Evolutionary conservation across 2,797 vertebrate genomes (phyloP), one percentile per base, ranked within the genome.

Genomic region (Urosaurus nigricauda): DNA sequence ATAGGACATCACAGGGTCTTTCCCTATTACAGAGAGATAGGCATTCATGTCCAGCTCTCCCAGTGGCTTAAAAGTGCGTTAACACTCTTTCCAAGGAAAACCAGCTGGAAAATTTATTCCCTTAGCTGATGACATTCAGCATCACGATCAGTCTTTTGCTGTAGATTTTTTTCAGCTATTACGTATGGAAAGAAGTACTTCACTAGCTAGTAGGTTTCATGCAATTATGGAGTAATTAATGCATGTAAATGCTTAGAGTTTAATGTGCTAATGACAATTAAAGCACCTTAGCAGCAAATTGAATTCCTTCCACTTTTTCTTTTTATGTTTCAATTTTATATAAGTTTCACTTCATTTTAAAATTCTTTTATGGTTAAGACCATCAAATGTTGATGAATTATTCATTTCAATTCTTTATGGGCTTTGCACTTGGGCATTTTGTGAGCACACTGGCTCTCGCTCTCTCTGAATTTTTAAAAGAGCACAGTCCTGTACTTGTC

Each of bases 311-410:
- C 29, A 24, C 24, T 56, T 70, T 51, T 12, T 19, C 37, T 73
- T 37, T 85, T 29, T 17, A 29, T 53, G n/a, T 58, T 37, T 56
- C 32, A 56, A 32, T 53, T 56, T 79, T 79, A 79, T 43, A 17
- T 7, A 51, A 26, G 51, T 37, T 37, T 11, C 58, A 58, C 40
- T 58, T 73, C 24, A 17, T 37, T 75, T 85, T 75, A 56, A 37
- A 74, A 14, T 11, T 74, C 19, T 58, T 58, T 73, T 56, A 60
- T 21, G 56, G 63, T 79, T 86, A 78, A 86, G 56, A 40, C 40
- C 29, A 77, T 77, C 21, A 47, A 86, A 51, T 2, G 16, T 21
- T 78, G 74, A 86, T 86, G 58, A 86, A 68, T 78, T 86, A 79
- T 68, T 77, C 85, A 79, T 51, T 29, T 51, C 29, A 51, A 35